Percentiles rank a stretch among this genome's conserved stretches.
Conservation (phyloP, 1,140 invertebrate species). For the Heliconius nattereri region DNA sequence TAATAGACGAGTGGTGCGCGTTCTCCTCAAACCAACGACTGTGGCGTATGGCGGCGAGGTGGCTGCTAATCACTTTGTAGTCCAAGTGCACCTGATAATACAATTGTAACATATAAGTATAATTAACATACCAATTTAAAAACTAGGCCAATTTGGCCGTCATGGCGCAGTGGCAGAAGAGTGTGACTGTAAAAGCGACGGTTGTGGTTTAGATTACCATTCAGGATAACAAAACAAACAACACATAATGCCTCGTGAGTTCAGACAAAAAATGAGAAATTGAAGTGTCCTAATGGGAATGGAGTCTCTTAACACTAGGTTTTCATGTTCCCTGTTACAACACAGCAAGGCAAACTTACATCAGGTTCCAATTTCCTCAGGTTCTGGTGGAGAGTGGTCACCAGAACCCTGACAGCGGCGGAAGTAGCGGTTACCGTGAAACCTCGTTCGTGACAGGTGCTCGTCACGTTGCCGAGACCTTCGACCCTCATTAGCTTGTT, state of each 20-base stretch:
- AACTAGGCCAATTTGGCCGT: too few species aligned
- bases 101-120: too few species aligned
- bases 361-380: slow-evolving; percentile 95
- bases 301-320: too few species aligned
- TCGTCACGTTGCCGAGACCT: slow-evolving; percentile 73
- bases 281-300: too few species aligned
- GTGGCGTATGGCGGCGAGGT: slow-evolving; percentile 96
- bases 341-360: slow-evolving; percentile 42
- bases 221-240: too few species aligned
- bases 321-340: not conserved
- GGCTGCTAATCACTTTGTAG: slow-evolving; percentile 91
- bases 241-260: too few species aligned
- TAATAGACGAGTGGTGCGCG: slow-evolving; percentile 98
- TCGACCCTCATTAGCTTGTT: slow-evolving; percentile 85
- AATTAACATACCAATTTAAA: too few species aligned
- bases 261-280: too few species aligned
- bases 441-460: slow-evolving; percentile 87
- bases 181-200: too few species aligned
- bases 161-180: too few species aligned
- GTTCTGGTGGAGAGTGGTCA: slow-evolving; percentile 96
- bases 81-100: slow-evolving; percentile 88
- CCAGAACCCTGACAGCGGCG: slow-evolving; percentile 93
- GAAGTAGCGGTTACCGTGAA: slow-evolving; percentile 92
- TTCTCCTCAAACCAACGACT: slow-evolving; percentile 99
- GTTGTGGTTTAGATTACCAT: too few species aligned